Base-by-base conservation (phyloP, 1,140 invertebrate genomes). In the Idris sp. region DNA sequence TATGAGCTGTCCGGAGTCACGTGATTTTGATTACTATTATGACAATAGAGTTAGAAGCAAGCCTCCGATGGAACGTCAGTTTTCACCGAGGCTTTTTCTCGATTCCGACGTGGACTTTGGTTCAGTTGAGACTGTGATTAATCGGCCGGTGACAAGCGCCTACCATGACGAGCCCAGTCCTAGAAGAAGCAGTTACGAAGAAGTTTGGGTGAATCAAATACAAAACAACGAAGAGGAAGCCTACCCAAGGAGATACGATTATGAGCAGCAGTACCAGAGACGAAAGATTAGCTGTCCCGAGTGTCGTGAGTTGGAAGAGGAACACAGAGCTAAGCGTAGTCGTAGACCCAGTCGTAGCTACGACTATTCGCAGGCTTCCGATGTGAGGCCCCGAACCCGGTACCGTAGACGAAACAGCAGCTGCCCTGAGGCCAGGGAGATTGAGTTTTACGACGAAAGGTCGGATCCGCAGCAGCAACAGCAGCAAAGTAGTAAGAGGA, bases 71-170 rank as follows among this genome's bases (percentile, higher is more conserved):
- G 49, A 44, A 26, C 48, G 72, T 8, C 49, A 74, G 3, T 59
- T 64, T 4, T 54, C 59, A 2, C 67, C 75, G 10, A 76, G 48
- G 5, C 76, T 79, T 9, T 69, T 82, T 4, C 59, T 82, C n/a
- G 80, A 83, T 25, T 86, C 85, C 9, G 83, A 84, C 67, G 82
- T 86, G 22, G 84, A 87, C 5, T 86, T 86, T 35, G 85, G 84
- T 3, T 85, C 85, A 4, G 77, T 79, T 35, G 85, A 86, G 35
- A 86, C 85, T 11, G 83, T 86, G 15, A 80, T 86, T 5, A 77
- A 86, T 48, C 38, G 51, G 44, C 44, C 5, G 26, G 18, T 11
- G 18, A 36, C 18, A 54, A 35, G 16, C 46, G 35, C 1, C 13
- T 64, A 44, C 25, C 14, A 16, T 1, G 30, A 53, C 0, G 43